Base-by-base conservation (phyloP, 2,888 invertebrate species). In the Aphidoletes aphidimyza region DNA sequence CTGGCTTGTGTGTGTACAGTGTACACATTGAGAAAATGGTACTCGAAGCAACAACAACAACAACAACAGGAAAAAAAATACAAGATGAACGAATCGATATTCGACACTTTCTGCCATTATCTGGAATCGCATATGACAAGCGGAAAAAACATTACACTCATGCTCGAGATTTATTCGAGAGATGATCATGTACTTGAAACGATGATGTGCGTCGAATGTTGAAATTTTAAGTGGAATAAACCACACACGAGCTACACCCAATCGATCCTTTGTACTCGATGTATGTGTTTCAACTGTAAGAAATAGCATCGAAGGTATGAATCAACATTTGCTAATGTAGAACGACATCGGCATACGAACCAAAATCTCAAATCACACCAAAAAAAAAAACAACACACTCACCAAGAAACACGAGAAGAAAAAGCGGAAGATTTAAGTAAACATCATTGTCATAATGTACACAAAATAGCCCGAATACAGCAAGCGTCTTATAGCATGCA, bases 91-190 rank as follows among this genome's bases (percentile, higher is more conserved):
- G n/a, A n/a, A n/a, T n/a, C n/a, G n/a, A n/a, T n/a, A n/a, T n/a
- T 54, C 22, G 54, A 54, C 54, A 54, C 54, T 11, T 54, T 54
- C 14, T 69, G 17, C 69, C 69, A 69, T 69, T 69, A 69, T 69
- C 30, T 69, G 69, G n/a, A 69, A 69, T 69, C 69, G 69, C 69
- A 69, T 69, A 69, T 69, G 69, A 69, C 69, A 69, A 14, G 54
- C 69, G 34, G 17, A 69, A 30, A 30, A 69, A 69, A 69, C n/a
- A n/a, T n/a, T n/a, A 11, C 34, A 22, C 69, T 30, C 11, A 69
- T 26, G 11, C 26, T 14, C 69, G 69, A 69, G 30, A 54, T 54
- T 54, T 54, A 69, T 69, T 34, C 69, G 11, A 30, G 30, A 69
- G 69, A 69, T 69, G 34, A 69, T 69, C 69, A 69, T 30, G 17